These are phyloP conservation scores for Agonum fuliginosum DNA, from an alignment of 2,888 invertebrate genomes.

Conservation along the genomic window DNA sequence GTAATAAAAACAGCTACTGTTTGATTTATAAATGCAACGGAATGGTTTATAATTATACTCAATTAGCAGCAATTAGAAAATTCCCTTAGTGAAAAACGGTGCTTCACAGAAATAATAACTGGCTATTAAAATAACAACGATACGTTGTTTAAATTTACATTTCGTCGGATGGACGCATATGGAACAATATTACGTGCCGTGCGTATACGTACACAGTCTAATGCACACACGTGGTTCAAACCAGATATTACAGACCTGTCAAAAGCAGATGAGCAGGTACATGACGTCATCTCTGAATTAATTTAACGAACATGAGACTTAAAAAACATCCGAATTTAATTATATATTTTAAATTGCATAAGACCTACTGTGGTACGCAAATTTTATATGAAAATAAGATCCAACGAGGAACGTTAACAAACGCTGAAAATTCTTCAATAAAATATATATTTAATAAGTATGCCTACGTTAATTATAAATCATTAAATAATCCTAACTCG, in stretches of 20 bases:
- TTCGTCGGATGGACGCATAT: background rate
- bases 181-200: background rate
- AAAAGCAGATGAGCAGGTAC: constrained; percentile 10
- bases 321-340: constrained; percentile 39
- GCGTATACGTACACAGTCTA: constrained; percentile 1
- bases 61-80: background rate
- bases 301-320: constrained; percentile 44
- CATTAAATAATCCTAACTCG: no score
- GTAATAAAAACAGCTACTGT: background rate
- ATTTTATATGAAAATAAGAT: constrained; percentile 13
- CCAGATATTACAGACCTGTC: constrained; percentile 35
- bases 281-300: constrained; percentile 47
- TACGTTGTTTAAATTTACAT: background rate
- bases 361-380: constrained; percentile 1
- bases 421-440: no score
- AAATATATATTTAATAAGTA: no score
- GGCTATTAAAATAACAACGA: background rate
- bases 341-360: constrained; percentile 31
- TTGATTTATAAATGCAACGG: background rate
- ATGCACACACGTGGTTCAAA: constrained; percentile 11
- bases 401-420: no score
- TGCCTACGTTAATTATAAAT: no score
- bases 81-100: background rate
- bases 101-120: background rate
- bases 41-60: background rate